Evolutionary conservation across 2,113 vertebrate species (phyloP).

Genomic region (Myiozetetes cayanensis): DNA sequence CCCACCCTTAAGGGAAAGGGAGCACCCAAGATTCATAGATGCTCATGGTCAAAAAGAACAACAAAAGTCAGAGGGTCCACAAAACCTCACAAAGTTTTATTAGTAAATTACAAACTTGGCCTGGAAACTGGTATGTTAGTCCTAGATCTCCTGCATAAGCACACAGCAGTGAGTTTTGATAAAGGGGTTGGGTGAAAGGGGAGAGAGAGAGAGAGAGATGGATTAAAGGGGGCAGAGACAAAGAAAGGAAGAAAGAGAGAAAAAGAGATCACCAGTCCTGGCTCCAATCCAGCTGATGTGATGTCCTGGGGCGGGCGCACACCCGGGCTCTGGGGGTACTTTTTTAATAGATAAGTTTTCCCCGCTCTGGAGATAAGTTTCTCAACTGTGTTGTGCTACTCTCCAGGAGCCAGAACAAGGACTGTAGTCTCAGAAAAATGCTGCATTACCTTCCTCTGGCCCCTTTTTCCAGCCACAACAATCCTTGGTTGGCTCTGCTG

Average conservation of each 20-base stretch:
- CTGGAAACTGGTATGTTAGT: background rate
- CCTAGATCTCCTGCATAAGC: background rate
- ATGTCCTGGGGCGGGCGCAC: background rate
- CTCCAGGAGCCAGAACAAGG: background rate
- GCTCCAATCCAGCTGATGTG: rapidly evolving
- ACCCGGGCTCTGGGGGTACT: background rate
- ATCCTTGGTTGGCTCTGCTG: background rate
- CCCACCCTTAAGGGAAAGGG: background rate
- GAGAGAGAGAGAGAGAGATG: background rate
- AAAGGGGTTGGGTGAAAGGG: background rate
- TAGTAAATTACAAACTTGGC: background rate
- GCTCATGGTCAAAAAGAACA: rapidly evolving
- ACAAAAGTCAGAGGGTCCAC: background rate
- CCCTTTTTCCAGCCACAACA: background rate
- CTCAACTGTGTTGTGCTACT: background rate
- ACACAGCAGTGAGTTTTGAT: background rate
- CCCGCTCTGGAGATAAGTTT: rapidly evolving
- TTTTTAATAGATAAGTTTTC: background rate
- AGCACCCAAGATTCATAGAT: background rate
- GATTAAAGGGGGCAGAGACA: background rate
- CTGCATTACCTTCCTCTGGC: background rate
- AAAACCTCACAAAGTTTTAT: background rate
- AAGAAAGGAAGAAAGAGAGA: background rate
- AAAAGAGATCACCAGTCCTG: background rate
- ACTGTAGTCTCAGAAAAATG: background rate